A percentile compares a stretch with the other conserved stretches of the same genome.
Evolutionary conservation across 2,113 vertebrate species (phyloP).

Genomic region (Hystrix brachyura): DNA sequence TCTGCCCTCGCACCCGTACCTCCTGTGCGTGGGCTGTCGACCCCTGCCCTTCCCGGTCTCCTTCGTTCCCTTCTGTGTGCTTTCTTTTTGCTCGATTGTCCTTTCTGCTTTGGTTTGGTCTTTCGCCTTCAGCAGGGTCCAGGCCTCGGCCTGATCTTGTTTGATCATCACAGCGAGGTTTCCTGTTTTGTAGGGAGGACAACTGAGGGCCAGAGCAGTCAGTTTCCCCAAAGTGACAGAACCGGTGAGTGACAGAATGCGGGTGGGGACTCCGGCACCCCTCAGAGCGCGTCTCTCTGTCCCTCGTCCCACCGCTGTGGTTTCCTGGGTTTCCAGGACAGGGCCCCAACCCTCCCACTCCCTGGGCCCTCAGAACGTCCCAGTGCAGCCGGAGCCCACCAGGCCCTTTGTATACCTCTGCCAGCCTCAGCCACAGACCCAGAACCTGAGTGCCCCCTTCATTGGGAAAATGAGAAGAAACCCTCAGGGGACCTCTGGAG

Average conservation of each 20-base stretch:
- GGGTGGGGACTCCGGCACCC: neutral
- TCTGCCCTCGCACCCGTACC: fast-evolving
- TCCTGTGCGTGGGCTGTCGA: no score
- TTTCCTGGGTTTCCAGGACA: neutral
- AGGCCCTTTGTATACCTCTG: neutral
- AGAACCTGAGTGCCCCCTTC: neutral
- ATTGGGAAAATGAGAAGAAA: neutral
- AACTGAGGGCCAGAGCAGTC: neutral
- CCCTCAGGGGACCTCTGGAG: fast-evolving
- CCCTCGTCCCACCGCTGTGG: fast-evolving
- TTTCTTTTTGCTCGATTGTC: no score
- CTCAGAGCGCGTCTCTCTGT: neutral
- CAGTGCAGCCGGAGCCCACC: no score
- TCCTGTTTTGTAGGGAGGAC: neutral
- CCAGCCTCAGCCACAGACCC: neutral
- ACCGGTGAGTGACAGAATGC: neutral
- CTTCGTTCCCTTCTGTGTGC: neutral
- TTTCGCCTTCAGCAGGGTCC: neutral
- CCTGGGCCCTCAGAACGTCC: no score
- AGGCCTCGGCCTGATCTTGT: neutral
- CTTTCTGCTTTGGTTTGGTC: no score
- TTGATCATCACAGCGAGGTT: neutral
- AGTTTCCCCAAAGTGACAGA: neutral
- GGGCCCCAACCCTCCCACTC: neutral
- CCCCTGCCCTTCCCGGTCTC: neutral